A percentile compares a stretch with the other conserved stretches of the same genome.
Evolutionary conservation across 2,113 vertebrate species (phyloP).

Genomic region (Bolborhynchus lineola): DNA sequence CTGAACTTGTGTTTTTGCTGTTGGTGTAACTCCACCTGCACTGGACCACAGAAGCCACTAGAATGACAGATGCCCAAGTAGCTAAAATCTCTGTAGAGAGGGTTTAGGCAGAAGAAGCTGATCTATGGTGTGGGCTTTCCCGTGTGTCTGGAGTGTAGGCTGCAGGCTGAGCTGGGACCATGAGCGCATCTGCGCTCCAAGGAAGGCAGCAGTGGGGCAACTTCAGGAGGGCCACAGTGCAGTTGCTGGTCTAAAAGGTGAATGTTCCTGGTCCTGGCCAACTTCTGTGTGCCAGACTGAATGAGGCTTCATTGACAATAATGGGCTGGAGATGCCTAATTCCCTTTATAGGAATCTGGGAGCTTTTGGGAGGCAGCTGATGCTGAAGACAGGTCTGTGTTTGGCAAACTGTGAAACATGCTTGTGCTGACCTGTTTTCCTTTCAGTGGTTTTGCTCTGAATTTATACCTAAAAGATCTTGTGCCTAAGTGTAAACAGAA

Average conservation of each 20-base stretch:
- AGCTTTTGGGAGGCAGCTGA: not conserved
- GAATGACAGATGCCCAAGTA: not conserved
- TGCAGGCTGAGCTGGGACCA: not conserved
- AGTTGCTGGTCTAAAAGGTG: not conserved
- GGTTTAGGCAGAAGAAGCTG: not conserved
- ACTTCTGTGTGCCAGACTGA: not conserved
- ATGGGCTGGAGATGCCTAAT: not conserved
- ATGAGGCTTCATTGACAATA: not conserved
- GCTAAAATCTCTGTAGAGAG: not conserved
- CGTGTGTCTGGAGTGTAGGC: accelerated
- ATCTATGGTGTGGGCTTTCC: not conserved
- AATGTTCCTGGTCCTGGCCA: not conserved
- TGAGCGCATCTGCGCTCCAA: not conserved
- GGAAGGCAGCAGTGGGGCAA: not conserved
- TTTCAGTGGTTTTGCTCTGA: not conserved
- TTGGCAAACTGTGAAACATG: not conserved
- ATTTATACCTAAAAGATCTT: not conserved
- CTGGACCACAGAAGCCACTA: not conserved
- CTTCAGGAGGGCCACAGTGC: not conserved
- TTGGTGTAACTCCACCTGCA: not conserved
- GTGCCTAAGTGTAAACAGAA: not conserved
- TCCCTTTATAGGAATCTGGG: not conserved
- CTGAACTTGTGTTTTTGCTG: not conserved
- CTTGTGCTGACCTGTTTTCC: not conserved
- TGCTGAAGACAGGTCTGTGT: accelerated